A percentile compares a stretch with the other conserved stretches of the same genome.
These are phyloP conservation scores for Drosophila virilis DNA, from an alignment of 1,140 invertebrate species.

Conservation along the genomic window DNA sequence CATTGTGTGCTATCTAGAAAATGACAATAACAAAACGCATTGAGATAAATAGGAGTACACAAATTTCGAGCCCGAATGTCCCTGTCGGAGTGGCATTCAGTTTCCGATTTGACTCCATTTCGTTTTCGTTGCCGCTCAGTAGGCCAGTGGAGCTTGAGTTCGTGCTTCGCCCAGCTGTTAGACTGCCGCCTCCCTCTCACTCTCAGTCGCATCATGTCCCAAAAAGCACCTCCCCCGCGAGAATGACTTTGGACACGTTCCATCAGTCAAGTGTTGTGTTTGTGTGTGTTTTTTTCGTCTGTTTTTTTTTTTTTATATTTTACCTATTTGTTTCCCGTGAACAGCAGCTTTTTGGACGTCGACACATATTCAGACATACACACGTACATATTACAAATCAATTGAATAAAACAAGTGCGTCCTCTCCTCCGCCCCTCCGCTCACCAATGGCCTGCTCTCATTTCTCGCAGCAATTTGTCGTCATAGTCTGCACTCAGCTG, in stretches of 20 bases:
- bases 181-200: neutral
- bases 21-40: constrained; percentile 39
- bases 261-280: constrained; percentile 13
- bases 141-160: constrained; percentile 44
- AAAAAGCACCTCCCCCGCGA: neutral
- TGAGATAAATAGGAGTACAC: constrained; percentile 1
- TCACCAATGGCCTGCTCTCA: constrained; percentile 28
- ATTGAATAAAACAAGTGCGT: constrained; percentile 33
- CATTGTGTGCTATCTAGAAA: constrained; percentile 25
- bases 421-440: constrained; percentile 18
- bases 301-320: constrained; percentile 13
- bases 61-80: constrained; percentile 28
- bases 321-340: constrained; percentile 31
- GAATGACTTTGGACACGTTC: constrained; percentile 26
- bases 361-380: constrained; percentile 1
- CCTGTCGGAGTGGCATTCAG: constrained; percentile 20
- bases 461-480: constrained; percentile 41
- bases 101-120: constrained; percentile 36
- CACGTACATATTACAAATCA: constrained; percentile 1
- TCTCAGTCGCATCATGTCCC: constrained; percentile 1
- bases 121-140: constrained; percentile 49
- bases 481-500: constrained; percentile 46
- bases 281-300: neutral
- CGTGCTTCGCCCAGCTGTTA: constrained; percentile 46
- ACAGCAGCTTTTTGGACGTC: constrained; percentile 27